Evolutionary conservation across 2,797 vertebrate species (phyloP).

Genomic region (Alauda arvensis): DNA sequence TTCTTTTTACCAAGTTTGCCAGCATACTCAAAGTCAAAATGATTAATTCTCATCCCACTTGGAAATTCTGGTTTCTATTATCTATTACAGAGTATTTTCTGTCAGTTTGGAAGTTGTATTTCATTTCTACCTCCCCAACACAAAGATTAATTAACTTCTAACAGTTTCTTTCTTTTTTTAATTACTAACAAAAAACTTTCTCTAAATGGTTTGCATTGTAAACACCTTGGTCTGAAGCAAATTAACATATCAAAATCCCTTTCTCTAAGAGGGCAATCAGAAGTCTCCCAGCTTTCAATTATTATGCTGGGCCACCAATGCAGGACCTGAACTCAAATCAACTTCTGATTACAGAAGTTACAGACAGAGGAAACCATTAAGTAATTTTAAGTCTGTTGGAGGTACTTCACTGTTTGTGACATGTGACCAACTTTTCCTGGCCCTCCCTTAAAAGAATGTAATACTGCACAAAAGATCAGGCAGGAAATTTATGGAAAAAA

Average conservation of each 20-base stretch:
- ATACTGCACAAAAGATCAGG: background rate
- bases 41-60: background rate
- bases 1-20: background rate
- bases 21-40: background rate
- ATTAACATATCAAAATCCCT: background rate
- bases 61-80: constrained; percentile 3
- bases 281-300: background rate
- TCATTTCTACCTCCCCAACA: background rate
- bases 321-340: background rate
- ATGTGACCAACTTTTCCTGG: background rate
- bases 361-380: background rate
- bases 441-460: background rate
- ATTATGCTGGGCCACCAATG: background rate
- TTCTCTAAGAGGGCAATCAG: background rate
- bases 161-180: background rate
- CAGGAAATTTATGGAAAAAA: background rate
- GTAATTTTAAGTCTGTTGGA: background rate
- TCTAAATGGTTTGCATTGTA: background rate
- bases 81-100: background rate
- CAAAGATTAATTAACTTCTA: background rate
- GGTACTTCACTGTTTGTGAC: background rate
- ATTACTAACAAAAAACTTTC: background rate
- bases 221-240: background rate
- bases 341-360: background rate
- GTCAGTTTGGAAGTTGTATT: background rate